Base-by-base conservation (phyloP, 2,113 vertebrate genomes). In the Lota lota region DNA sequence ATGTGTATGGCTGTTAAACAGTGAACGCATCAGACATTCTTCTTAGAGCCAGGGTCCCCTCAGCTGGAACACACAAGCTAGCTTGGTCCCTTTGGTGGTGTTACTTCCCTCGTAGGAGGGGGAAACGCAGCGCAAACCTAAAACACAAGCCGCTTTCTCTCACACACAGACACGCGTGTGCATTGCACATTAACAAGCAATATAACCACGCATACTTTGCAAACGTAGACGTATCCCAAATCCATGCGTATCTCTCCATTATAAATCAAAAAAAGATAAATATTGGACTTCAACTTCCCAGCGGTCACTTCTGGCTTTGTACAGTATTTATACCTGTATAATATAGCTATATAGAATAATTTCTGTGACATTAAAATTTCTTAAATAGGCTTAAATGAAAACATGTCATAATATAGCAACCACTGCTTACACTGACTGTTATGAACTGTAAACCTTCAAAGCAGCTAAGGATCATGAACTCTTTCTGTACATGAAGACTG, bases 231-330 rank as follows among this genome's bases (percentile, higher is more conserved):
- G 73, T 61, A 64, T 76, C 79, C 83, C 66, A 77, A 71, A 73
- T 78, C 77, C 65, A 65, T 79, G 81, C 78, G 61, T 74, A 69
- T 79, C 77, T 78, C 76, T 79, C 82, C 74, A 83, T 83, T 71
- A 83, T 83, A 76, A 47, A 79, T 83, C 76, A 63, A 82, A 63
- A 81, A 81, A 82, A 86, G 88, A 91, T 92, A 90, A 91, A 89
- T 88, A 91, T 89, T 90, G 87, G 85, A 92, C 87, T 92, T 89
- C 80, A 89, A 89, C 87, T 86, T 90, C 89, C 88, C 88, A 92
- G 91, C 88, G 86, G 64, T 88, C 75, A 86, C 90, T 73, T 88
- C 89, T 81, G 80, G 87, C 85, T 90, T 91, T 91, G 87, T 92
- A 91, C 90, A 91, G 81, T 87, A 87, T 90, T 89, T 89, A 90